Percentiles rank a stretch among this genome's conserved stretches.
These are phyloP conservation scores for Ichneumoninae sp. DNA, from an alignment of 2,888 invertebrate species.

Conservation along the genomic window DNA sequence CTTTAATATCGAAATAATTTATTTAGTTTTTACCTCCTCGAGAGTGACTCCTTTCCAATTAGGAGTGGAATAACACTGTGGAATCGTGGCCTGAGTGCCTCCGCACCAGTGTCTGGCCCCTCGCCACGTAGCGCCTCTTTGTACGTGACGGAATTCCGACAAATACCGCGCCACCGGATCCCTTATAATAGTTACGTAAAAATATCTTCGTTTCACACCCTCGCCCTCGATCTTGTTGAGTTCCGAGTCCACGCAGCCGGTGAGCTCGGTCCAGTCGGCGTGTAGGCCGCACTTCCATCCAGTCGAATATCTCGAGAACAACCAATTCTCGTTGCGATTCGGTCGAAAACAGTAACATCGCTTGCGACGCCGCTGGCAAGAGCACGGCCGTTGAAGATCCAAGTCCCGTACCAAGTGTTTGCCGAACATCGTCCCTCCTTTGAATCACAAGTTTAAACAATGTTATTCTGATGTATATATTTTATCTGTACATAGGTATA, in stretches of 20 bases:
- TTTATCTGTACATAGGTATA: background rate
- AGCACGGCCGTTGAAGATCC: conserved; percentile 96
- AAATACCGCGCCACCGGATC: conserved; percentile 97
- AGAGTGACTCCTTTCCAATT: conserved; percentile 96
- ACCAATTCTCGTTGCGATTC: conserved; percentile 97
- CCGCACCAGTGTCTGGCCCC: conserved; percentile 88
- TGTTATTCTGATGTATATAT: conserved; percentile 9
- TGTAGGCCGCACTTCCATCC: conserved; percentile 99
- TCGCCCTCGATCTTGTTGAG: conserved; percentile 96
- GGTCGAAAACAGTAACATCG: conserved; percentile 96
- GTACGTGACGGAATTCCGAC: conserved; percentile 98
- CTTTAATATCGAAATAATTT: conserved; percentile 10
- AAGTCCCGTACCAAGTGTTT: conserved; percentile 98
- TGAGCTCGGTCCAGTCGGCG: conserved; percentile 99
- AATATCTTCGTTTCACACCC: conserved; percentile 93
- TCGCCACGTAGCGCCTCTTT: conserved; percentile 98
- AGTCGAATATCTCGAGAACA: conserved; percentile 98
- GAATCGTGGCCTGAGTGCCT: conserved; percentile 91
- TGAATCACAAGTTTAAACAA: conserved; percentile 8
- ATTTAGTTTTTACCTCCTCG: conserved; percentile 83
- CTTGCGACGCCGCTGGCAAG: conserved; percentile 95
- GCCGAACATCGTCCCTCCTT: conserved; percentile 97
- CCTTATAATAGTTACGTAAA: conserved; percentile 97
- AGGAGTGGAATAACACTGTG: conserved; percentile 91
- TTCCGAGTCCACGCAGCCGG: conserved; percentile 95